Evolutionary conservation across 2,797 vertebrate genomes (phyloP).

Genomic region (Pelodytes ibericus): DNA sequence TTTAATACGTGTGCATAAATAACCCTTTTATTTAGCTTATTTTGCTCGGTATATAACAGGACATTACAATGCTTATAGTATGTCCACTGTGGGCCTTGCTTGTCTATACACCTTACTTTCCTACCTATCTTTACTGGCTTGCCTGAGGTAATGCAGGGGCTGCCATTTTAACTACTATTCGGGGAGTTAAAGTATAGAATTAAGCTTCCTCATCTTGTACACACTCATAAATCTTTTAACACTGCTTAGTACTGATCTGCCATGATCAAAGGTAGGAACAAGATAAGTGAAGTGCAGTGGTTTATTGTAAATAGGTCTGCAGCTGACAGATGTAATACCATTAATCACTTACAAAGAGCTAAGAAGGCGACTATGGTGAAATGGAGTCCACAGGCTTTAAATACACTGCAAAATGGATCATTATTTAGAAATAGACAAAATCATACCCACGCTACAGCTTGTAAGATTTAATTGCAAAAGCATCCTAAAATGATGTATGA

Average conservation of each 20-base stretch:
- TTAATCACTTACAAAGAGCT: not conserved
- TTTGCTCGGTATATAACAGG: too few relatives aligned
- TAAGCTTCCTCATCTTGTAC: not conserved
- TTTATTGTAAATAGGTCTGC: not conserved
- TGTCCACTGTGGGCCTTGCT: too few relatives aligned
- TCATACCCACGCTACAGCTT: not conserved
- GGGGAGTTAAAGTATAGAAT: too few relatives aligned
- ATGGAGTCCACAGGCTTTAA: not conserved
- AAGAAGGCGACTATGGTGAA: not conserved
- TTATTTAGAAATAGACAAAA: too few relatives aligned
- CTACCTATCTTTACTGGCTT: not conserved
- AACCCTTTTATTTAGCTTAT: too few relatives aligned
- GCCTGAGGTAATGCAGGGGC: not conserved
- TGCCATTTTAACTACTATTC: not conserved
- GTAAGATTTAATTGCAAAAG: not conserved
- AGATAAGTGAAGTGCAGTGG: conserved; percentile 11
- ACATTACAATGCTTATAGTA: too few relatives aligned
- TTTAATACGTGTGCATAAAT: too few relatives aligned
- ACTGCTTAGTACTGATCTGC: not conserved
- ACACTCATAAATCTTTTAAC: not conserved
- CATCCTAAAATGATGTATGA: not conserved
- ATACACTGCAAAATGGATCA: too few relatives aligned
- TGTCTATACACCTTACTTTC: too few relatives aligned
- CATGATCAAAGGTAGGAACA: conserved; percentile 6
- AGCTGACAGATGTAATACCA: conserved; percentile 6